Percentiles rank a stretch among this genome's conserved stretches.
These are phyloP conservation scores for Microctenopoma lineatum DNA, from an alignment of 2,797 vertebrate species.

Conservation along the genomic window DNA sequence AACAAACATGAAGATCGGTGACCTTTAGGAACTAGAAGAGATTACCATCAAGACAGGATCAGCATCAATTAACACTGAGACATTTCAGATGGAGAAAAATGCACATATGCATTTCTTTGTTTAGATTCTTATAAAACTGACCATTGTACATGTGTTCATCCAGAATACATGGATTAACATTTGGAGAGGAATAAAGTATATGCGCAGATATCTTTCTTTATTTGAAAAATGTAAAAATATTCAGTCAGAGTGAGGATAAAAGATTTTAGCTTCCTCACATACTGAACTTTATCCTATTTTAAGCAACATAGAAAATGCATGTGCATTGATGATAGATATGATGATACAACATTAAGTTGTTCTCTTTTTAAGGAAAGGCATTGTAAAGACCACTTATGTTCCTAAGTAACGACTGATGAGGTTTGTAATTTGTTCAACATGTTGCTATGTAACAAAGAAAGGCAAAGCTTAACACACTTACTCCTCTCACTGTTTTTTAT, in stretches of 20 bases:
- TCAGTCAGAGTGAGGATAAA: not conserved
- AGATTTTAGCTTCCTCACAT: not conserved
- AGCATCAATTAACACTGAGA: slow-evolving; percentile 54
- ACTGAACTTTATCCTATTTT: not conserved
- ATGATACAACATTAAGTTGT: slow-evolving; percentile 29
- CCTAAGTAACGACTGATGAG: slow-evolving; percentile 50
- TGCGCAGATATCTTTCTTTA: not conserved
- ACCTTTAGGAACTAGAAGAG: slow-evolving; percentile 71
- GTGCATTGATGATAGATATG: not conserved
- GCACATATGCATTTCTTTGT: slow-evolving; percentile 40
- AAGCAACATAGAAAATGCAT: not conserved
- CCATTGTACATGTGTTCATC: slow-evolving; percentile 41
- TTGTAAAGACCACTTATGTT: slow-evolving; percentile 57
- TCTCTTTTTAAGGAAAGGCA: slow-evolving; percentile 51
- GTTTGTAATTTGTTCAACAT: slow-evolving; percentile 59
- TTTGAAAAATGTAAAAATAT: slow-evolving; percentile 18
- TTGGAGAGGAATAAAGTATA: slow-evolving; percentile 30
- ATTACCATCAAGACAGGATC: slow-evolving; percentile 54
- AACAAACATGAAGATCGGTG: slow-evolving; percentile 68
- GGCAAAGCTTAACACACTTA: slow-evolving; percentile 4
- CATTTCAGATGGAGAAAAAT: slow-evolving; percentile 42
- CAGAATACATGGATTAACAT: slow-evolving; percentile 56
- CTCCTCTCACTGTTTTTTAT: not conserved
- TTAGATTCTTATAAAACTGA: slow-evolving; percentile 53
- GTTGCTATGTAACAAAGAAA: slow-evolving; percentile 38